Evolutionary conservation across 2,113 vertebrate genomes (phyloP).

Genomic region (Litocranius walleri): DNA sequence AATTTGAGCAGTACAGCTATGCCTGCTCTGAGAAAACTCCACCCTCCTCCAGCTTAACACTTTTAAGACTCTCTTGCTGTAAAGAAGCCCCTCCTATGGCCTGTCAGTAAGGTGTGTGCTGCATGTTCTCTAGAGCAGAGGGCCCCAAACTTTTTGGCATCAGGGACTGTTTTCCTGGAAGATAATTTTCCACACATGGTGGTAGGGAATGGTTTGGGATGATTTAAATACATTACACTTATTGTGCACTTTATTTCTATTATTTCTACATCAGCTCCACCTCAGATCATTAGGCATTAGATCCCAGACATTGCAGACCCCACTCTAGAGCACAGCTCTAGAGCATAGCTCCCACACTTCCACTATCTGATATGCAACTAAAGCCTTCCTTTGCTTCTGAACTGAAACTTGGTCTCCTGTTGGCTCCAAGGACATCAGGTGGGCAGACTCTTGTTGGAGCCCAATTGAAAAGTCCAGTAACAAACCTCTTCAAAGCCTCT

Average conservation of each 20-base stretch:
- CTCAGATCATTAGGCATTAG: neutral
- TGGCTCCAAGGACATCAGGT: neutral
- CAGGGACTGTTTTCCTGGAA: neutral
- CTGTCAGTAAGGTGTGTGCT: neutral
- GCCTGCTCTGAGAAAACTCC: neutral
- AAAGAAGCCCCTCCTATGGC: neutral
- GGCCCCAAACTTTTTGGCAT: neutral
- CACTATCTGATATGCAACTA: neutral
- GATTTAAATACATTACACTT: neutral
- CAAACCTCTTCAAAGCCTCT: neutral
- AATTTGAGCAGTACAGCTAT: neutral
- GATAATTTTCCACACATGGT: neutral
- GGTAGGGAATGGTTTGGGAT: neutral
- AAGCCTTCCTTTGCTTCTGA: neutral
- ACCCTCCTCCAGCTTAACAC: neutral
- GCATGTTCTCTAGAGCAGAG: neutral
- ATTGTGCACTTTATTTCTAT: neutral
- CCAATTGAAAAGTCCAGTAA: neutral
- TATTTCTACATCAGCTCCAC: neutral
- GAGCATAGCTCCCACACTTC: rapidly evolving
- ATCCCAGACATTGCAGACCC: neutral
- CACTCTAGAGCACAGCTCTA: neutral
- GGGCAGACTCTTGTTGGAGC: neutral
- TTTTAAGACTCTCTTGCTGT: neutral
- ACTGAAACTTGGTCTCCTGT: neutral